phyloP scores from a whole-genome alignment of 2,888 invertebrate species.

The Icerya purchasi region DNA sequence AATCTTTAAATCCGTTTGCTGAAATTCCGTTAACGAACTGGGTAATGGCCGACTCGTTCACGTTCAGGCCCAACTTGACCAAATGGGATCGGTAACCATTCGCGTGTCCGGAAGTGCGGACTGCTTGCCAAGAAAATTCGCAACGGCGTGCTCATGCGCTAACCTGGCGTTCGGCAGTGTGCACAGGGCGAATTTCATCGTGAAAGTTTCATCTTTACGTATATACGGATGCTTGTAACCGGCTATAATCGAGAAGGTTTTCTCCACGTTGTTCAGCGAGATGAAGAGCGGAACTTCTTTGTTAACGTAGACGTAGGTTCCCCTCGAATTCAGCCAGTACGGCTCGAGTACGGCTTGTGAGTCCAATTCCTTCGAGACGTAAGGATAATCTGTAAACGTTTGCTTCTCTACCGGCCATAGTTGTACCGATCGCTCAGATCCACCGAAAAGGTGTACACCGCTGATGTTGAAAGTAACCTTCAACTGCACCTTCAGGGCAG shows the following conservation, averaged over 20 bases:
- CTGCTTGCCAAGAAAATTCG: slow-evolving; percentile 39
- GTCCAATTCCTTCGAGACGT: slow-evolving; percentile 33
- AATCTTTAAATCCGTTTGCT: slow-evolving; percentile 35
- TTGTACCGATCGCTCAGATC: slow-evolving; percentile 37
- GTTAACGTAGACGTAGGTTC: slow-evolving; percentile 41
- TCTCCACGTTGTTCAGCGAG: slow-evolving; percentile 22
- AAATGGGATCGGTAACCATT: slow-evolving; percentile 59
- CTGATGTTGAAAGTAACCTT: slow-evolving; percentile 32
- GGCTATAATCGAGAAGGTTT: not conserved
- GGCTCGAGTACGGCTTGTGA: slow-evolving; percentile 38
- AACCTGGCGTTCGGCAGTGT: slow-evolving; percentile 34
- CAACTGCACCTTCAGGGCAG: slow-evolving; percentile 38
- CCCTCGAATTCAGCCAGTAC: slow-evolving; percentile 52
- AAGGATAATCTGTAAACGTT: slow-evolving; percentile 33
- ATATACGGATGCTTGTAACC: slow-evolving; percentile 21
- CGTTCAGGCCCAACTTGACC: slow-evolving; percentile 67
- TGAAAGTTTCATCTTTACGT: slow-evolving; percentile 19
- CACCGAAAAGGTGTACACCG: slow-evolving; percentile 31
- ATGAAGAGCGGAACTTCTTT: slow-evolving; percentile 44
- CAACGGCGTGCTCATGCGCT: slow-evolving; percentile 41
- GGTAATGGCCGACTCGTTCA: slow-evolving; percentile 39
- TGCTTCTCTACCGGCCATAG: slow-evolving; percentile 41
- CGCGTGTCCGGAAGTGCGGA: slow-evolving; percentile 35
- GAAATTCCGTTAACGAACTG: slow-evolving; percentile 45
- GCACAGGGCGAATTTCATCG: slow-evolving; percentile 38